Percentiles rank a stretch among this genome's conserved stretches.
phyloP scores from a whole-genome alignment of 2,113 vertebrate species.

The Egretta garzetta region DNA sequence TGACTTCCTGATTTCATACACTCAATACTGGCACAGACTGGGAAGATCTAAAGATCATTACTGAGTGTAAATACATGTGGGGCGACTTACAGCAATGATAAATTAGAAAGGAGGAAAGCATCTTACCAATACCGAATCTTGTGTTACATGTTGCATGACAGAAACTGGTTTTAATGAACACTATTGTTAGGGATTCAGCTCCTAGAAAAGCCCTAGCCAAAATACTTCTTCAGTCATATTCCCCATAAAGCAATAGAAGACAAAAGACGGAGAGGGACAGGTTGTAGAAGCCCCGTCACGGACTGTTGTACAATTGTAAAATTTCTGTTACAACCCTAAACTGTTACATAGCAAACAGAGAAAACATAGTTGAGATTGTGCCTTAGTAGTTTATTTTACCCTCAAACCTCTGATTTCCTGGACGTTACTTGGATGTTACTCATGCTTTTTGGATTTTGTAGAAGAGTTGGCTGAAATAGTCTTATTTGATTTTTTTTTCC shows the following conservation, averaged over 20 bases:
- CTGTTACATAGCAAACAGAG: neutral
- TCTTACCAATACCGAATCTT: neutral
- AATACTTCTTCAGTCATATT: neutral
- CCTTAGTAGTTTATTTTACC: neutral
- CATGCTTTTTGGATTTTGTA: neutral
- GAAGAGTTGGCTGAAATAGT: neutral
- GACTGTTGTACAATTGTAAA: neutral
- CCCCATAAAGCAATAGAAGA: neutral
- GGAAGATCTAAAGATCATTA: neutral
- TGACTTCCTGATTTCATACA: neutral
- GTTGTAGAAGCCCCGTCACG: neutral
- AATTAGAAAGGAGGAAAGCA: neutral
- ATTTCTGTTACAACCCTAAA: neutral
- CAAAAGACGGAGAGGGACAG: neutral
- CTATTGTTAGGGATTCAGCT: neutral
- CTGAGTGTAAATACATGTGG: neutral
- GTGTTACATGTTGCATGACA: neutral
- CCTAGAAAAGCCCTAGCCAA: neutral
- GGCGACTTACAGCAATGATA: neutral
- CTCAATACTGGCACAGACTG: neutral
- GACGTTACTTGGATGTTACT: neutral
- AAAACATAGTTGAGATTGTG: neutral
- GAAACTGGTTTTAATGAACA: neutral
- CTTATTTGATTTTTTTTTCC: neutral
- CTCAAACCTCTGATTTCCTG: neutral